Percentiles rank a stretch among this genome's conserved stretches.
Evolutionary conservation across 1,140 invertebrate genomes (phyloP).

Genomic region (Drosophila virilis): DNA sequence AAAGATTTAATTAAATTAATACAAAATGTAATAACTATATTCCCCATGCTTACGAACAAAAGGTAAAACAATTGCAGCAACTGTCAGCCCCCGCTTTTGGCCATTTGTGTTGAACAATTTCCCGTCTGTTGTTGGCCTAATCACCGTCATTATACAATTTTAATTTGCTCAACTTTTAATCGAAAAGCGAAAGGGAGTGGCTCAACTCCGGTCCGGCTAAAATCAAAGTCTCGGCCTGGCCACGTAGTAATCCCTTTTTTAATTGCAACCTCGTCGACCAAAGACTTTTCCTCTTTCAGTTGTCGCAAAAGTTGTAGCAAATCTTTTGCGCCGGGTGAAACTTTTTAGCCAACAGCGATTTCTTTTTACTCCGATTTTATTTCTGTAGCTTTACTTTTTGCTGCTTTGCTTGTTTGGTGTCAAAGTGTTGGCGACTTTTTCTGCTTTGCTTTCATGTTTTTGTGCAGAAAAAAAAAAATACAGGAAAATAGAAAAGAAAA

Average conservation of each 20-base stretch:
- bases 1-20: not conserved
- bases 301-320: conserved; percentile 43
- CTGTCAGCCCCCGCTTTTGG: not conserved
- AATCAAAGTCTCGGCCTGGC: conserved; percentile 64
- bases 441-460: conserved; percentile 41
- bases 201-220: conserved; percentile 22
- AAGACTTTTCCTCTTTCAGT: conserved; percentile 27
- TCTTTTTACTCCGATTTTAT: conserved; percentile 25
- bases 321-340: conserved; percentile 46
- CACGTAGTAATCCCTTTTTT: conserved; percentile 78
- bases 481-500: conserved; percentile 26
- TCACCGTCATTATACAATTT: conserved; percentile 77
- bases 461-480: conserved; percentile 28
- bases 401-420: conserved; percentile 52
- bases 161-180: conserved; percentile 78
- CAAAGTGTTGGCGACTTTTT: conserved; percentile 73
- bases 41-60: not conserved
- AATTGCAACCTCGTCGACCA: conserved; percentile 64
- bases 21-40: not conserved
- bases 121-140: conserved; percentile 56
- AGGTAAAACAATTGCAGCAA: not conserved
- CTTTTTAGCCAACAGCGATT: conserved; percentile 44
- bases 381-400: conserved; percentile 25
- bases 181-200: conserved; percentile 51
- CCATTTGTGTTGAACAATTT: conserved; percentile 35